Evolutionary conservation across 2,888 invertebrate genomes (phyloP), one percentile per base, ranked within the genome.

Genomic region (Caenorhabditis sp.): DNA sequence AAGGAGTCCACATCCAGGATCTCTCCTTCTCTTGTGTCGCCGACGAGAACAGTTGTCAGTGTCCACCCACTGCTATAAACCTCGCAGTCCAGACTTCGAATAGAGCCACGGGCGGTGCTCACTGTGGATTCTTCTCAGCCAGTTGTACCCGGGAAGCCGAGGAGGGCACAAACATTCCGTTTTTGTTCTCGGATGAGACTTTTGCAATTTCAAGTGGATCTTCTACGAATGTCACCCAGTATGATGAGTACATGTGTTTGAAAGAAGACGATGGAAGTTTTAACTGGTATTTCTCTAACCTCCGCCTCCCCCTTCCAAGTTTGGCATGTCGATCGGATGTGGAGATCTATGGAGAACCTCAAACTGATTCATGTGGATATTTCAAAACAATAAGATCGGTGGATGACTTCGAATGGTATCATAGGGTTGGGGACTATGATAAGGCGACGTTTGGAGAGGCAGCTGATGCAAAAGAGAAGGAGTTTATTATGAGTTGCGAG

Each of bases 21-120:
- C 19, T 61, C 5, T 61, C 61, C 1, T 14, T 61, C 12, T 10
- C 22, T n/a, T 61, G 61, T 14, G 14, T 61, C 6, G n/a, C 61
- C 10, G 61, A 61, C 14, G 41, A 41, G 8, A 24, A 61, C 19
- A 61, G 61, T 61, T 61, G 61, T 16, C 10, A 35, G 6, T 61
- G 61, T 41, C 24, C 38, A 24, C 19, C 19, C 2, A 24, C 19
- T 31, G 12, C 7, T 5, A 22, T 16, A 1, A 8, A 19, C 12
- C 1, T 2, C 0, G 1, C 12, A 38, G 14, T 19, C n/a, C 31
- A 2, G 8, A 10, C 22, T 14, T 28, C 12, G 6, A 26, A 19
- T 22, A 61, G 61, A 41, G 2, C 1, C 5, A 22, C 41, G 1
- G 41, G 14, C 16, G 14, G 14, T 24, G 19, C 7, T 2, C 10